A percentile compares a stretch with the other conserved stretches of the same genome.
These are phyloP conservation scores for Oxycera nigricornis DNA, from an alignment of 2,888 invertebrate genomes.

Conservation along the genomic window DNA sequence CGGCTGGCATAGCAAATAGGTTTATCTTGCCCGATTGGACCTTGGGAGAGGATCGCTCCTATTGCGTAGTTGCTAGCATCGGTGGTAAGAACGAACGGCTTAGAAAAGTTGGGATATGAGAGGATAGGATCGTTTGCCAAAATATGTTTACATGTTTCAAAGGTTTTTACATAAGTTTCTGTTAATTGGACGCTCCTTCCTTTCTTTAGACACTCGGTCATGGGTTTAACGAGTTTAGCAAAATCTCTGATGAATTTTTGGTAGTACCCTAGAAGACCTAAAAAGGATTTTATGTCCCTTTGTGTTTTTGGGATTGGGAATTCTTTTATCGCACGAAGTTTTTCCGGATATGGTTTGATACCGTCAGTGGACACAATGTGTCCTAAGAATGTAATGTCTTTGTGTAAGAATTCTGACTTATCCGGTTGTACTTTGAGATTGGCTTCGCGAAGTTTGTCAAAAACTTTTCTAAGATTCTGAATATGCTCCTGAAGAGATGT, in stretches of 20 bases:
- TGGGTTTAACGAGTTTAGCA: not conserved
- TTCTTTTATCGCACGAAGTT: not conserved
- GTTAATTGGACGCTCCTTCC: not conserved
- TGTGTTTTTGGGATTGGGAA: not conserved
- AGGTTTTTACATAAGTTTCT: not conserved
- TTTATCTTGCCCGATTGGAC: constrained; percentile 38
- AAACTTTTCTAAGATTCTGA: not conserved
- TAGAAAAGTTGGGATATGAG: constrained; percentile 54
- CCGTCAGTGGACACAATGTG: not conserved
- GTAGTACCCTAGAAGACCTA: not conserved
- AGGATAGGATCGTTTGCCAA: constrained; percentile 49
- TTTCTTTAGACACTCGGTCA: not conserved
- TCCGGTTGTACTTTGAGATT: not conserved
- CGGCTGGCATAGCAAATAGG: constrained; percentile 52
- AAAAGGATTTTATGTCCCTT: not conserved
- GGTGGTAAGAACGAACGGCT: constrained; percentile 52
- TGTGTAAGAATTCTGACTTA: not conserved
- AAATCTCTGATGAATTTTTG: not conserved
- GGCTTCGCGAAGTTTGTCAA: constrained; percentile 3
- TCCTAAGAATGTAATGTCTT: not conserved
- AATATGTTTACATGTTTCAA: constrained; percentile 7
- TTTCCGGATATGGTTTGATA: not conserved
- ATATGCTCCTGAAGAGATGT: not conserved
- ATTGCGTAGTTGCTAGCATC: constrained; percentile 51
- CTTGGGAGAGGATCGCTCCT: constrained; percentile 51